phyloP scores from a whole-genome alignment of 2,888 invertebrate genomes.

The Melanotus villosus region DNA sequence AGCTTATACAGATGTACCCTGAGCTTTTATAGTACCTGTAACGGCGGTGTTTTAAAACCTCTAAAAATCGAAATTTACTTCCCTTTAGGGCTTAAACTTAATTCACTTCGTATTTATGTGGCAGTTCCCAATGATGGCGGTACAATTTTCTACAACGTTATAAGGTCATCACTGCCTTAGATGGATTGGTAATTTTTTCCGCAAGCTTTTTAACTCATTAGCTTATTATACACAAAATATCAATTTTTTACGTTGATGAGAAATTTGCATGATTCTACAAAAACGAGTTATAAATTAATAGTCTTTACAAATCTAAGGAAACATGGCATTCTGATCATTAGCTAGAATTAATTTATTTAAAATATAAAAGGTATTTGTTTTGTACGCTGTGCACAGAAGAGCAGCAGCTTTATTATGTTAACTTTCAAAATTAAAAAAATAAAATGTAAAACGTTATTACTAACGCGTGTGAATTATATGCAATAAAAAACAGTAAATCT shows the following conservation, averaged over 20 bases:
- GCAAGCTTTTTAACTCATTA: not conserved
- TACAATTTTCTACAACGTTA: slow-evolving; percentile 22
- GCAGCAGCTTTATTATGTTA: no score
- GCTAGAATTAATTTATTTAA: no score
- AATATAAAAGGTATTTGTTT: no score
- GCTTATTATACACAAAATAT: not conserved
- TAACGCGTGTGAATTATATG: no score
- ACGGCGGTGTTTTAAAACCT: slow-evolving; percentile 23
- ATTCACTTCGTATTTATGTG: slow-evolving; percentile 34
- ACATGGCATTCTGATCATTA: no score
- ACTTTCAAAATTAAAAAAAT: no score
- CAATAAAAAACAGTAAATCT: no score
- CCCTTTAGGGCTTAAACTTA: slow-evolving; percentile 34
- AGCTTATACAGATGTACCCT: slow-evolving; percentile 40
- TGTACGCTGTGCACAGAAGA: no score
- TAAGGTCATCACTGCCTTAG: slow-evolving; percentile 5
- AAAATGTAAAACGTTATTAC: no score
- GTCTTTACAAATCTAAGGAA: no score
- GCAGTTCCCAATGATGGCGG: slow-evolving; percentile 12
- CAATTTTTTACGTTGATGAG: not conserved
- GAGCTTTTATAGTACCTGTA: slow-evolving; percentile 27
- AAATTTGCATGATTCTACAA: slow-evolving; percentile 4
- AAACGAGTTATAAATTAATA: no score
- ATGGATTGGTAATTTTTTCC: not conserved
- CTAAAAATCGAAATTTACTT: slow-evolving; percentile 34